Evolutionary conservation across 2,888 invertebrate species (phyloP), one percentile per base, ranked within the genome.

Genomic region (Folsomia manolachei): DNA sequence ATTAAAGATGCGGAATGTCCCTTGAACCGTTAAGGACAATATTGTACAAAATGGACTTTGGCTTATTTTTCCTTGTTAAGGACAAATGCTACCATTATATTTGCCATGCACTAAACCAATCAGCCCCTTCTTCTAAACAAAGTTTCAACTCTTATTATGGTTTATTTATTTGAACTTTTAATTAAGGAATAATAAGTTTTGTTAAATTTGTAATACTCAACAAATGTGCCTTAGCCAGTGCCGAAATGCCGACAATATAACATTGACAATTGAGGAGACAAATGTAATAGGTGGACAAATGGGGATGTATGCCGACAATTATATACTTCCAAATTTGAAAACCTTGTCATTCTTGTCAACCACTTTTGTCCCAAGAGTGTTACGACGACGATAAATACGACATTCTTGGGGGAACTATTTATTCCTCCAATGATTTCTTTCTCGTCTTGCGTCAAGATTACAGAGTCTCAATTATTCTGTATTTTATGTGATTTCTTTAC

Each of bases 141-240:
- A n/a, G n/a, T n/a, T n/a, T n/a, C n/a, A n/a, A n/a, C n/a, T n/a
- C n/a, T n/a, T n/a, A n/a, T n/a, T n/a, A n/a, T n/a, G n/a, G n/a
- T n/a, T n/a, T n/a, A n/a, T n/a, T n/a, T n/a, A n/a, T n/a, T n/a
- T n/a, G n/a, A n/a, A n/a, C n/a, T n/a, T n/a, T n/a, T n/a, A n/a
- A n/a, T n/a, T n/a, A n/a, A n/a, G n/a, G n/a, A n/a, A 39, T 4
- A 39, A 39, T 39, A 14, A 39, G 14, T 39, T 39, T 4, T 39
- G 39, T 39, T 39, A 39, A 14, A 39, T 39, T 39, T 39, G 39
- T 56, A 56, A 56, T 25, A 67, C 25, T 70, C 14, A 65, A 75
- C 71, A 52, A 61, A 73, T 73, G 75, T 75, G 75, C 75, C 75
- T 75, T 75, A 71, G 69, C 64, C 73, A 75, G 75, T 75, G 75